Evolutionary conservation across 2,888 invertebrate genomes (phyloP).

Genomic region (Acanthosepion pharaonis): DNA sequence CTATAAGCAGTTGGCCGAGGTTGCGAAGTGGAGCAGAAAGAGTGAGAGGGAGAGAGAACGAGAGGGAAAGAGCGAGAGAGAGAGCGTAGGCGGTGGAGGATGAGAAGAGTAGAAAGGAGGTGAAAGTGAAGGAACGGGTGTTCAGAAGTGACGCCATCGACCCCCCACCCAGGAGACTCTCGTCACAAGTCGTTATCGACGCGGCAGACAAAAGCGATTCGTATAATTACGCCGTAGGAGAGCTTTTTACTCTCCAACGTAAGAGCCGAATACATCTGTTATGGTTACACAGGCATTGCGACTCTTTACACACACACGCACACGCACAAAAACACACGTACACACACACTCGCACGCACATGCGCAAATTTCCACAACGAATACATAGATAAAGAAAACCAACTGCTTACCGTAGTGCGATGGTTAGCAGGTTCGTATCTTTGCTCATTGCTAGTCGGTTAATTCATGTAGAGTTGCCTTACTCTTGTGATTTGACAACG

Average conservation of each 20-base stretch:
- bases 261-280: not conserved
- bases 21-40: not conserved
- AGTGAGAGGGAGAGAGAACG: not conserved
- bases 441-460: no score
- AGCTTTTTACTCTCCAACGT: not conserved
- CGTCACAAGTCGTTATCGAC: not conserved
- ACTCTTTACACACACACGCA: not conserved
- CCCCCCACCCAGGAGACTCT: not conserved
- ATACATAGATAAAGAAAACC: no score
- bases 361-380: no score
- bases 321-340: not conserved
- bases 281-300: not conserved
- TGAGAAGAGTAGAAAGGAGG: not conserved
- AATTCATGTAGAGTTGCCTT: no score
- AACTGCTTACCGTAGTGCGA: no score
- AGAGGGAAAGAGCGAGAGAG: not conserved
- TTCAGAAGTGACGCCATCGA: not conserved
- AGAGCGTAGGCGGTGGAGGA: no score
- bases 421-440: no score
- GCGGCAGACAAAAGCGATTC: slow-evolving; percentile 33
- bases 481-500: no score
- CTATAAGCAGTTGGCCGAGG: not conserved
- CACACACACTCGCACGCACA: no score
- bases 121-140: not conserved
- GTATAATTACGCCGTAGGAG: slow-evolving; percentile 4